These are phyloP conservation scores for Miniopterus natalensis DNA, from an alignment of 2,113 vertebrate genomes.

Conservation along the genomic window DNA sequence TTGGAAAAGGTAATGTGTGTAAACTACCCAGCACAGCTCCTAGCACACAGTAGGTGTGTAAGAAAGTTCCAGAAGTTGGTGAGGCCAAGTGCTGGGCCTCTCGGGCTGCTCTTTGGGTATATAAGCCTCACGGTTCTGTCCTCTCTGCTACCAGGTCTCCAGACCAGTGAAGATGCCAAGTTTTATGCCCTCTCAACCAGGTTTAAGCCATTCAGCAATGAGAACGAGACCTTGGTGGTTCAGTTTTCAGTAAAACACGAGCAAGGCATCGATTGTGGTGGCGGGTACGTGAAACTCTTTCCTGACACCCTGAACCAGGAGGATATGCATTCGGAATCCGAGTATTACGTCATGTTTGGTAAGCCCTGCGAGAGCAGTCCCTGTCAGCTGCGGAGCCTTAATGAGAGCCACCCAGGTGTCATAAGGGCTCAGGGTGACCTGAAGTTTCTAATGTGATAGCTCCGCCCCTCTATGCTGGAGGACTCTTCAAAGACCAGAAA, in stretches of 20 bases:
- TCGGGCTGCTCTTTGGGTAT: neutral
- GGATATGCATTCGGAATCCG: constrained; percentile 89
- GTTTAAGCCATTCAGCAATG: constrained; percentile 90
- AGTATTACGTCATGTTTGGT: constrained; percentile 93
- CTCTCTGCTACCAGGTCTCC: constrained; percentile 86
- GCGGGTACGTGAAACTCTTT: constrained; percentile 91
- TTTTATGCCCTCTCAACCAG: constrained; percentile 90
- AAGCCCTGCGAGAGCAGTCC: constrained; percentile 62
- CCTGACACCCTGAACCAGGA: constrained; percentile 89
- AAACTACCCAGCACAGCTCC: neutral
- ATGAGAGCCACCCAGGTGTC: neutral
- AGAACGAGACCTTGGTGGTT: constrained; percentile 89
- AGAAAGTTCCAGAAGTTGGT: neutral
- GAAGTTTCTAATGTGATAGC: neutral
- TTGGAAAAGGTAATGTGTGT: neutral
- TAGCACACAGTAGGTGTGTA: neutral
- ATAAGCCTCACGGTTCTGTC: neutral
- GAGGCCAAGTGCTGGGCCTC: neutral
- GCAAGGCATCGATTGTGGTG: constrained; percentile 91
- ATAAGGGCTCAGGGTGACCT: constrained; percentile 29
- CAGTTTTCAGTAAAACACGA: constrained; percentile 93
- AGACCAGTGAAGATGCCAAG: constrained; percentile 90
- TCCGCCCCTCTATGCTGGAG: neutral
- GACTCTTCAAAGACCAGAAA: constrained; percentile 31
- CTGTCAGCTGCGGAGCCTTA: neutral